phyloP scores from a whole-genome alignment of 2,888 invertebrate species.

The Macrophya annulata region DNA sequence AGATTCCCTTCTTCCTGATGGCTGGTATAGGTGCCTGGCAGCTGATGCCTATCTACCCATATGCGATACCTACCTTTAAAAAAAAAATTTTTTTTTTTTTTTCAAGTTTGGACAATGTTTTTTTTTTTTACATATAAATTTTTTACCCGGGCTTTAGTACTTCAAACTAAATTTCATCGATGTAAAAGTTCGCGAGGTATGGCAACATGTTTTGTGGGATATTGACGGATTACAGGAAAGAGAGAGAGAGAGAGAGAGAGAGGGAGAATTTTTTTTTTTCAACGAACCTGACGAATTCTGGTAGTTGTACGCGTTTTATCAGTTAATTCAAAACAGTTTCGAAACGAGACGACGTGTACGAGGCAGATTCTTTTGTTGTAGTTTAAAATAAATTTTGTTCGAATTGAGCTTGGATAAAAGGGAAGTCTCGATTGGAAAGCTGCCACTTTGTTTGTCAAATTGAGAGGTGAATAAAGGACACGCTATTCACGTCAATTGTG shows the following conservation, averaged over 20 bases:
- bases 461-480: conserved; percentile 32
- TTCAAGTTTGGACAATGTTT: neutral
- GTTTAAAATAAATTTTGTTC: conserved; percentile 30
- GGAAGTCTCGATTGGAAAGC: conserved; percentile 28
- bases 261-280: too few relatives aligned
- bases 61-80: neutral
- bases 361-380: conserved; percentile 30
- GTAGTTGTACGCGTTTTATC: neutral
- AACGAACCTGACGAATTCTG: neutral
- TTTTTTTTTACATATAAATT: neutral
- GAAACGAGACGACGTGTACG: conserved; percentile 1
- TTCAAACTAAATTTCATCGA: neutral
- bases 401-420: neutral
- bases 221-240: neutral
- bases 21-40: neutral
- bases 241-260: too few relatives aligned
- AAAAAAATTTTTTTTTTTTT: neutral
- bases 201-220: neutral
- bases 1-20: conserved; percentile 39
- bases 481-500: conserved; percentile 28
- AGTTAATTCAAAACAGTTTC: conserved; percentile 20
- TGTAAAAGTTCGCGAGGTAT: neutral
- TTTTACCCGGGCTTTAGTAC: neutral
- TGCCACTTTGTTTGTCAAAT: conserved; percentile 47
- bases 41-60: neutral